Percentiles rank a stretch among this genome's conserved stretches.
Conservation (phyloP, 1,140 invertebrate species). For the Dryas iulia region DNA sequence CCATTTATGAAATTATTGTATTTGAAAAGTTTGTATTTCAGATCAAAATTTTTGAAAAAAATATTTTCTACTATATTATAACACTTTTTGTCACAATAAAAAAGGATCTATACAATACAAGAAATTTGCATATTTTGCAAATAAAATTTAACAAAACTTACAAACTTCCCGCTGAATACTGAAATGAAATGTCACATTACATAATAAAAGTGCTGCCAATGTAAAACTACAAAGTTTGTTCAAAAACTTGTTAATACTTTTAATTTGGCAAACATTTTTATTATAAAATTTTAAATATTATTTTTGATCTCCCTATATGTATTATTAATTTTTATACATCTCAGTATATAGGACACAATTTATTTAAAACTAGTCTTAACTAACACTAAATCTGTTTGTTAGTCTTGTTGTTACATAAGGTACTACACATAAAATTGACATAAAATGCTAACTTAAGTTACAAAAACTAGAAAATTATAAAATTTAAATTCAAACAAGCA, state of each 20-base stretch:
- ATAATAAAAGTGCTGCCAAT: background rate
- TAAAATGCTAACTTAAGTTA: constrained; percentile 23
- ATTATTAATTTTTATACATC: background rate
- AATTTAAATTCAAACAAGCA: background rate
- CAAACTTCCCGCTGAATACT: no score
- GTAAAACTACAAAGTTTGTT: background rate
- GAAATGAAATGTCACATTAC: no score
- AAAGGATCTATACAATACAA: no score
- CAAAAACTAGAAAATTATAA: background rate
- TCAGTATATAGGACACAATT: constrained; percentile 35
- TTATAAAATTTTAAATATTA: no score
- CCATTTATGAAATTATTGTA: no score
- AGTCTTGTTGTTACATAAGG: constrained; percentile 59
- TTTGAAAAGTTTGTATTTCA: no score
- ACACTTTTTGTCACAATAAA: no score
- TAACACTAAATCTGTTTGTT: constrained; percentile 51
- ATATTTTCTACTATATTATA: no score
- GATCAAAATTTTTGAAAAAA: no score
- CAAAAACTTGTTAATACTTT: background rate
- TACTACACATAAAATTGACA: constrained; percentile 35
- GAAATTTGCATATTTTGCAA: no score
- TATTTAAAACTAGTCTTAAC: constrained; percentile 40
- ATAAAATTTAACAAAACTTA: no score
- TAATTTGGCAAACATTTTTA: no score
- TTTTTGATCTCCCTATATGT: background rate